Evolutionary conservation across 2,888 invertebrate genomes (phyloP).

Genomic region (Sussaba pulchella): DNA sequence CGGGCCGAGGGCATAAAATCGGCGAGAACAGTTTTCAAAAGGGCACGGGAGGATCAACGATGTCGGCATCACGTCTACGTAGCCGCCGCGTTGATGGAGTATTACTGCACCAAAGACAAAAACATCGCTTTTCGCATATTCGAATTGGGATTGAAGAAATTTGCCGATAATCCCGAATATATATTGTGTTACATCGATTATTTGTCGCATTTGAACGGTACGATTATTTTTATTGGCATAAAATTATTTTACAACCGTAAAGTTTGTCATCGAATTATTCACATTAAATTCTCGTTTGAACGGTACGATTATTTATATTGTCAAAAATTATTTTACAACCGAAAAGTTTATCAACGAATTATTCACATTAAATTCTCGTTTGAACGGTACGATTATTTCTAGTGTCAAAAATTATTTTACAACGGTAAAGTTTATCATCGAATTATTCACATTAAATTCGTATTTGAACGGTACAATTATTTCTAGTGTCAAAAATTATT

Average conservation of each 20-base stretch:
- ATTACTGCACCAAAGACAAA: slow-evolving; percentile 99
- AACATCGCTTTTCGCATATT: slow-evolving; percentile 98
- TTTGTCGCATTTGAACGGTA: slow-evolving; percentile 97
- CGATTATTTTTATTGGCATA: slow-evolving; percentile 71
- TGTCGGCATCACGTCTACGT: slow-evolving; percentile 97
- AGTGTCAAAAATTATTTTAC: slow-evolving; percentile 39
- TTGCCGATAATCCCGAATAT: slow-evolving; percentile 97
- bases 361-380: neutral
- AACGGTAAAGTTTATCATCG: no score
- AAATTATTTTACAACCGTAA: no score
- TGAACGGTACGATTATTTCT: slow-evolving; percentile 85
- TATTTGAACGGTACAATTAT: slow-evolving; percentile 85
- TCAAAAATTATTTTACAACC: no score
- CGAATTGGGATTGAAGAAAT: slow-evolving; percentile 98
- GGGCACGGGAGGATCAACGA: slow-evolving; percentile 95
- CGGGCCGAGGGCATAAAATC: slow-evolving; percentile 99
- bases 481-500: slow-evolving; percentile 36
- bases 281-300: neutral
- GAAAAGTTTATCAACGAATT: no score
- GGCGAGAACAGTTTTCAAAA: slow-evolving; percentile 96
- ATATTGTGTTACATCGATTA: slow-evolving; percentile 98
- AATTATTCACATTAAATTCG: no score
- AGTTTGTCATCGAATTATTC: no score
- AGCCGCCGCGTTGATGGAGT: slow-evolving; percentile 99
- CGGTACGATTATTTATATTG: slow-evolving; percentile 85